phyloP scores from a whole-genome alignment of 2,797 vertebrate species.

The Hemibagrus guttatus region DNA sequence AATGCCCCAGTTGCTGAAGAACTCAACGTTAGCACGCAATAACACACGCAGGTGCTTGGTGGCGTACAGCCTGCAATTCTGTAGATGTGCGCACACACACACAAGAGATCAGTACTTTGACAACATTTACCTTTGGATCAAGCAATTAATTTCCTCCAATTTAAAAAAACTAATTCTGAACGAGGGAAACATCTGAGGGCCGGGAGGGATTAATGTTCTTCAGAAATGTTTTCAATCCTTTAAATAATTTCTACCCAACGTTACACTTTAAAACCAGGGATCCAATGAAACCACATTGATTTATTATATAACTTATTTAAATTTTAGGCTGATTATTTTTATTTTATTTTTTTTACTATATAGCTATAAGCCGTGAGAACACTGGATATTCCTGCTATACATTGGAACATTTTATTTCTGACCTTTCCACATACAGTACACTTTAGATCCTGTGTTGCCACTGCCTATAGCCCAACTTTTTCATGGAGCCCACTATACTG shows the following conservation, averaged over 20 bases:
- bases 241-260: background rate
- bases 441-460: background rate
- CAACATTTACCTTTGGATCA: background rate
- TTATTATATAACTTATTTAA: background rate
- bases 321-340: background rate
- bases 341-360: no score
- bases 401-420: background rate
- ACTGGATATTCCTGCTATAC: background rate
- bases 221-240: background rate
- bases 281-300: background rate
- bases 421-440: background rate
- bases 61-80: slow-evolving; percentile 92
- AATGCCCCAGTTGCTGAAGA: slow-evolving; percentile 99
- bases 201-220: background rate
- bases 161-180: background rate
- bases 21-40: slow-evolving; percentile 94
- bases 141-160: background rate
- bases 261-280: background rate
- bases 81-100: slow-evolving; percentile 4
- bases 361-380: no score
- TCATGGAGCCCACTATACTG: background rate
- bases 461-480: background rate
- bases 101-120: background rate
- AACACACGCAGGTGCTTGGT: slow-evolving; percentile 96
- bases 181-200: background rate